Evolutionary conservation across 2,888 invertebrate genomes (phyloP).

Genomic region (Melanotus villosus): DNA sequence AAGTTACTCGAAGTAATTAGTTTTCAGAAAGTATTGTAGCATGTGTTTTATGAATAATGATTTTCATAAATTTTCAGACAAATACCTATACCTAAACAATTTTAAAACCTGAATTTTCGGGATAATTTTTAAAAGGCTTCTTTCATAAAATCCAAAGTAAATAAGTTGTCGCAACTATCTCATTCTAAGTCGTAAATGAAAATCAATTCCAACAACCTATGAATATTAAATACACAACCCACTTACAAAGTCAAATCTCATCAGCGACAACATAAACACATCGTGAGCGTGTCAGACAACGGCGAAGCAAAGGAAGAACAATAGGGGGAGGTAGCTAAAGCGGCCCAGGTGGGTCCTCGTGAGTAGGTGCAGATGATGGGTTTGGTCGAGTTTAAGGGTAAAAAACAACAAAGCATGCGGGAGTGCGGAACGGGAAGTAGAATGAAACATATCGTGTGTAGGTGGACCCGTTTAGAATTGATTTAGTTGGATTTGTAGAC

Average conservation of each 20-base stretch:
- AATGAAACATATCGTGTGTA: background rate
- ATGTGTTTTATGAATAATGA: no score
- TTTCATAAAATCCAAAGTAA: no score
- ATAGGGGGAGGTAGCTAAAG: slow-evolving; percentile 3
- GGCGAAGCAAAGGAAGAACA: background rate
- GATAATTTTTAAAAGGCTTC: no score
- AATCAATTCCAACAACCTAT: slow-evolving; percentile 3
- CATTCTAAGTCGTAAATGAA: slow-evolving; percentile 19
- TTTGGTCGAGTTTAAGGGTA: slow-evolving; percentile 11
- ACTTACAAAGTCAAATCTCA: slow-evolving; percentile 21
- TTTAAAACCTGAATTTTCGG: no score
- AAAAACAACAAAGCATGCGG: slow-evolving; percentile 7
- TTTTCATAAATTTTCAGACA: no score
- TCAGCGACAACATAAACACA: slow-evolving; percentile 19
- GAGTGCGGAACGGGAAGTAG: slow-evolving; percentile 8
- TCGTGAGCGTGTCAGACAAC: slow-evolving; percentile 13
- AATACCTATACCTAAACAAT: no score
- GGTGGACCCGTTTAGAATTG: background rate
- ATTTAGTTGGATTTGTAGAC: background rate
- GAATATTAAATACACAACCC: slow-evolving; percentile 12
- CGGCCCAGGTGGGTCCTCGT: background rate
- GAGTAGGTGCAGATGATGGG: slow-evolving; percentile 6
- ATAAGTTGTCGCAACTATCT: background rate
- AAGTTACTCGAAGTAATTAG: no score
- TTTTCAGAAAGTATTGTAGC: no score